phyloP scores from a whole-genome alignment of 1,140 invertebrate genomes.

The Lutraria rhynchaena region DNA sequence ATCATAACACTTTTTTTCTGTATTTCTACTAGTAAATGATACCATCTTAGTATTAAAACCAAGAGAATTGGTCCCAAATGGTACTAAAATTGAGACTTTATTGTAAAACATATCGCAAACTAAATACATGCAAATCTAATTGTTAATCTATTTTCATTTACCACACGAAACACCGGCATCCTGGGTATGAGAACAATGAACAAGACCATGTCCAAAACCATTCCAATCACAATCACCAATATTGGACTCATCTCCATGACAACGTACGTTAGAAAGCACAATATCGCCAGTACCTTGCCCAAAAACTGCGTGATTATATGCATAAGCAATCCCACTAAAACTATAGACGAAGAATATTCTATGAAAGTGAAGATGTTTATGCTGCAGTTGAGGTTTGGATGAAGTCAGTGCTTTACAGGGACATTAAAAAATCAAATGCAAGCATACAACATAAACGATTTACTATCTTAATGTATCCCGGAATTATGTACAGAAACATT shows the following conservation, averaged over 20 bases:
- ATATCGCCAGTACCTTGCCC: constrained; percentile 31
- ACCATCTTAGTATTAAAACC: too few species aligned
- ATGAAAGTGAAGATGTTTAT: neutral
- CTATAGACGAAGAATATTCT: constrained; percentile 1
- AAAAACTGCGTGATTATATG: constrained; percentile 26
- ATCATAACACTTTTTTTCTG: too few species aligned
- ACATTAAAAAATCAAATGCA: neutral
- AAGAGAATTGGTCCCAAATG: too few species aligned
- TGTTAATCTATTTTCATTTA: neutral
- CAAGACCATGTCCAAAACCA: constrained; percentile 28
- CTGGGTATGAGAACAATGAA: constrained; percentile 39
- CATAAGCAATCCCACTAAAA: constrained; percentile 8
- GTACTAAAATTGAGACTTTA: too few species aligned
- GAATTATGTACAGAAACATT: too few species aligned
- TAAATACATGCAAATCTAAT: too few species aligned
- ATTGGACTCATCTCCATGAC: constrained; percentile 36
- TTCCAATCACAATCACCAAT: constrained; percentile 23
- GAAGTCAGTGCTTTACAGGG: neutral
- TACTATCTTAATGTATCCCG: too few species aligned
- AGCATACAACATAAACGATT: too few species aligned
- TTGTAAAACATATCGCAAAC: too few species aligned
- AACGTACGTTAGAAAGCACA: constrained; percentile 17
- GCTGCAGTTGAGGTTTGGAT: neutral
- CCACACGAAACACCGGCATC: constrained; percentile 51
- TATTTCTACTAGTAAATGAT: too few species aligned